Percentiles rank a stretch among this genome's conserved stretches.
Conservation (phyloP, 2,888 invertebrate species). For the Hirtodrosophila trivittata region DNA sequence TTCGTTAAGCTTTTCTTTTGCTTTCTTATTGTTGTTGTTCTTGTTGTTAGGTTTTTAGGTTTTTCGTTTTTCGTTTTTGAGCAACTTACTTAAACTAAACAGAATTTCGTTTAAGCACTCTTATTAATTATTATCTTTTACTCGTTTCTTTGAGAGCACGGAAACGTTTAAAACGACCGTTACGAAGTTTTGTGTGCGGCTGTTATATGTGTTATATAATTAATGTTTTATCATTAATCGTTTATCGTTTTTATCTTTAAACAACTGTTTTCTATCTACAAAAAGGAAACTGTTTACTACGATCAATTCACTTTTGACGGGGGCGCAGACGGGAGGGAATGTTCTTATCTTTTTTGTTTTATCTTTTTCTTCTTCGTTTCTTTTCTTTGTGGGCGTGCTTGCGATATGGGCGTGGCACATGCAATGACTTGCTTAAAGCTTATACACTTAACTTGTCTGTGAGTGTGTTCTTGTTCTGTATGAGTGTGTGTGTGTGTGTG, state of each 20-base stretch:
- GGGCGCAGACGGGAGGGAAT: conserved; percentile 48
- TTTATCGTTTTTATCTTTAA: conserved; percentile 44
- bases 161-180: conserved; percentile 66
- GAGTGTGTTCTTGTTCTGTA: neutral
- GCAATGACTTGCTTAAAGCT: conserved; percentile 76
- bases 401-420: conserved; percentile 61
- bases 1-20: conserved; percentile 68
- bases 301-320: conserved; percentile 46
- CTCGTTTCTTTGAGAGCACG: conserved; percentile 67
- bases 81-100: conserved; percentile 59
- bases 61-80: conserved; percentile 48
- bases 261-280: conserved; percentile 73
- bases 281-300: conserved; percentile 64
- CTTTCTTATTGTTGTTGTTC: conserved; percentile 29
- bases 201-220: conserved; percentile 33
- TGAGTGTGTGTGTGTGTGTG: conserved; percentile 16
- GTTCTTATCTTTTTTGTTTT: conserved; percentile 19
- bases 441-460: conserved; percentile 39
- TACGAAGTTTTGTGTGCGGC: conserved; percentile 50
- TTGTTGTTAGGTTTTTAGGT: conserved; percentile 47
- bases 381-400: conserved; percentile 22
- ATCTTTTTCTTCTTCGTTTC: conserved; percentile 7
- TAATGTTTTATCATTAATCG: conserved; percentile 29
- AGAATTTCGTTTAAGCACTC: conserved; percentile 48
- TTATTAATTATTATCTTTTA: conserved; percentile 57